Percentiles rank a stretch among this genome's conserved stretches.
phyloP scores from a whole-genome alignment of 2,113 vertebrate genomes.

The Rhombomys opimus region DNA sequence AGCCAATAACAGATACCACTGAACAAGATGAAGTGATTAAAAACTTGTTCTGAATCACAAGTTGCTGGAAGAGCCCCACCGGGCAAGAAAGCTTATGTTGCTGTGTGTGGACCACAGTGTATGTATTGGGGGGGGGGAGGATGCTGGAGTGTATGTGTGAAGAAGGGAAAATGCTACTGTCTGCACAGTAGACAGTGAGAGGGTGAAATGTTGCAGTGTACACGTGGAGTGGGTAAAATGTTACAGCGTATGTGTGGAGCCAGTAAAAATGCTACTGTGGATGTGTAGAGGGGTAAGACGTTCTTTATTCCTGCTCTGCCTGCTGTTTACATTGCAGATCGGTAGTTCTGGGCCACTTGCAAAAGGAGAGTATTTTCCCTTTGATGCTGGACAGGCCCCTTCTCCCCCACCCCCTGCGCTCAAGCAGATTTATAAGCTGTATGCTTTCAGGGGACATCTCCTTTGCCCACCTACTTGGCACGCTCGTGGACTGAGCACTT shows the following conservation, averaged over 20 bases:
- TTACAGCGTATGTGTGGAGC: neutral
- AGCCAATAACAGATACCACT: constrained; percentile 26
- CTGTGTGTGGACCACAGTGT: neutral
- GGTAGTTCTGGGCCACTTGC: constrained; percentile 34
- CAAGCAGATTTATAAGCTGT: constrained; percentile 42
- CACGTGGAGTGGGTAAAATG: neutral
- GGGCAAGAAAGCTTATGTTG: constrained; percentile 39
- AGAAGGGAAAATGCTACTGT: neutral
- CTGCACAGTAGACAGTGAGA: too few species aligned
- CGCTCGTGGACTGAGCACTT: neutral
- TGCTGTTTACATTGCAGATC: neutral
- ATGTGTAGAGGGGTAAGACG: neutral
- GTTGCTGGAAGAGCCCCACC: constrained; percentile 55
- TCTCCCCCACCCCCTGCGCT: neutral
- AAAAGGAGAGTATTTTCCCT: constrained; percentile 61
- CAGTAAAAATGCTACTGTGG: neutral
- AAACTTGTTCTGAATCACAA: constrained; percentile 69
- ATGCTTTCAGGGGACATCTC: neutral
- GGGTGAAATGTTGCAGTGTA: neutral
- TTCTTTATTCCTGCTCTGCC: constrained; percentile 25
- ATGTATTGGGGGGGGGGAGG: neutral
- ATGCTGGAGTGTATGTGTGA: neutral
- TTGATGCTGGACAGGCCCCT: constrained; percentile 34
- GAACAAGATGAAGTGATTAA: constrained; percentile 60
- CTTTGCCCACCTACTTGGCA: constrained; percentile 60